Base-by-base conservation (phyloP, 2,797 vertebrate species). In the Pelodytes ibericus region DNA sequence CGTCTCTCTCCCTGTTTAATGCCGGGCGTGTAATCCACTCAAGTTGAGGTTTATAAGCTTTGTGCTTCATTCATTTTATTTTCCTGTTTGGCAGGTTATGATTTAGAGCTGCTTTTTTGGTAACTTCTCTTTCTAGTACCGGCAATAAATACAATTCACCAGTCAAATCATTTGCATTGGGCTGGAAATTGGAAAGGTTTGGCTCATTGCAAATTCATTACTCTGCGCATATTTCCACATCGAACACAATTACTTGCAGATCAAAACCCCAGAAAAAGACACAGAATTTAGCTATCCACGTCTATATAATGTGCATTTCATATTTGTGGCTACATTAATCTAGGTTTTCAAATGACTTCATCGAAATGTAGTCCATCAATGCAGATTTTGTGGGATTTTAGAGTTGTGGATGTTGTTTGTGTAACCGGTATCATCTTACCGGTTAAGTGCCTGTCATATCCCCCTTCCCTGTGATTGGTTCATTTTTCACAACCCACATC, bases 71-170 rank as follows among this genome's bases (percentile, higher is more conserved):
- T 69, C 26, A 47, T 76, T 69, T 58, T 33, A 41, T 68, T 61
- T 61, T 49, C 18, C 13, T 22, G 3, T 51, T 66, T 76, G 66
- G 44, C 65, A 70, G 58, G 27, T 41, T 11, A 57, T 76, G 58
- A 63, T 70, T 76, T 53, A 33, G 29, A 25, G 16, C 7, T 22
- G 1, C 57, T 53, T 44, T 59, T 20, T 71, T 65, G 10, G 20
- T 20, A 53, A 53, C 49, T 67, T 67, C 44, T 62, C 27, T 53
- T 53, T 53, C 49, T 53, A 53, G 49, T 53, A 53, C 8, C 47
- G 33, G 73, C 41, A 75, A 36, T 76, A 70, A 63, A 62, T 33
- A 57, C 47, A 63, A 62, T 59, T 76, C 65, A 29, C 24, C 66
- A 53, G 26, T 70, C 66, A 41, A 27, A 53, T 70, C 30, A 30